phyloP scores from a whole-genome alignment of 2,113 vertebrate species.

The Morone saxatilis region DNA sequence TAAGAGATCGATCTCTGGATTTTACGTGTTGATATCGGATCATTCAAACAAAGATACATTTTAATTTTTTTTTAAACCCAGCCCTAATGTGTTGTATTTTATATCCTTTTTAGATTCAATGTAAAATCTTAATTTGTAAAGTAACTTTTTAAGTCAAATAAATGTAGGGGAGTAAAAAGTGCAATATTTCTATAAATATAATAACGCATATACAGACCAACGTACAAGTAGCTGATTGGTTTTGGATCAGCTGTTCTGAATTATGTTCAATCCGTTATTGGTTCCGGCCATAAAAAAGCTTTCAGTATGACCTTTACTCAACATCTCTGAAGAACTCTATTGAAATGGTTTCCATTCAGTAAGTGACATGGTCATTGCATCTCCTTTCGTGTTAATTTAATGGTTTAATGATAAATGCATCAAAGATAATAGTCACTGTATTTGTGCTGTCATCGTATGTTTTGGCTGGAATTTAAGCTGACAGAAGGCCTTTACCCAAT shows the following conservation, averaged over 20 bases:
- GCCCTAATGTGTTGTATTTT: not conserved
- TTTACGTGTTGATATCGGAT: too few relatives aligned
- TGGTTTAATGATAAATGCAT: constrained; percentile 11
- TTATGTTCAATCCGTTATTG: not conserved
- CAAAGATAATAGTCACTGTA: not conserved
- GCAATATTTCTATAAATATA: not conserved
- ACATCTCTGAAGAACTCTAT: not conserved
- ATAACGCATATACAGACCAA: too few relatives aligned
- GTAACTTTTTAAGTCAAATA: not conserved
- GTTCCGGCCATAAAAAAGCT: not conserved
- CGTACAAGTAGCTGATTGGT: too few relatives aligned
- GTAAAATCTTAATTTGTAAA: not conserved
- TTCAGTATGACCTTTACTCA: not conserved
- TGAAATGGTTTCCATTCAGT: not conserved
- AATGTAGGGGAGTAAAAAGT: not conserved
- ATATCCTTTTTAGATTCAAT: not conserved
- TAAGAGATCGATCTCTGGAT: too few relatives aligned
- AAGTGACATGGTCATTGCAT: constrained; percentile 2
- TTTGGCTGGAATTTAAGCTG: constrained; percentile 33
- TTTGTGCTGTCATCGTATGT: constrained; percentile 28
- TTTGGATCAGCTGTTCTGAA: too few relatives aligned
- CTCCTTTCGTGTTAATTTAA: not conserved
- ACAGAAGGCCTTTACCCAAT: constrained; percentile 21
- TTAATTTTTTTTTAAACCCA: too few relatives aligned
- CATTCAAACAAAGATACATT: too few relatives aligned